These are phyloP conservation scores for Apocrypta bakeri DNA, from an alignment of 1,140 invertebrate genomes.

Conservation along the genomic window DNA sequence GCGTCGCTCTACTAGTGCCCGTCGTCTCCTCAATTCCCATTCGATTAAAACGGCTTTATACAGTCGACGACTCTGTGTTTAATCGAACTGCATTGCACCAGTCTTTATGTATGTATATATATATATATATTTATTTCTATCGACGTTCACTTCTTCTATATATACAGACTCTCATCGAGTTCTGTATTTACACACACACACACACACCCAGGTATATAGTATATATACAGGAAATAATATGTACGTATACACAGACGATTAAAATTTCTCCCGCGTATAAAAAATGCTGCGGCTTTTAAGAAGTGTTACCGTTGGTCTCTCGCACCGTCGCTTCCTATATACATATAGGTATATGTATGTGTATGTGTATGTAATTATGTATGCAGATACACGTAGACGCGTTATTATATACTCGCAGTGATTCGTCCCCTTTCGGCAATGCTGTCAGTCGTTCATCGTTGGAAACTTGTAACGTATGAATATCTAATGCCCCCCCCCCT, in stretches of 20 bases:
- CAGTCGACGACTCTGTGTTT: neutral
- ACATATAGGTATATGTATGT: too few relatives aligned
- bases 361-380: too few relatives aligned
- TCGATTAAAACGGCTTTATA: slow-evolving; percentile 38
- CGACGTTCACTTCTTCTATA: too few relatives aligned
- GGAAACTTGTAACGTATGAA: slow-evolving; percentile 52
- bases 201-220: too few relatives aligned
- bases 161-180: too few relatives aligned
- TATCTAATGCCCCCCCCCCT: slow-evolving; percentile 49
- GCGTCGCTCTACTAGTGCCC: neutral
- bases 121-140: neutral
- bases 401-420: slow-evolving; percentile 5
- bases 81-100: neutral
- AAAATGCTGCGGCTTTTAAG: too few relatives aligned
- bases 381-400: too few relatives aligned
- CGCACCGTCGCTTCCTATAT: neutral
- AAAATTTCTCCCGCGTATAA: too few relatives aligned
- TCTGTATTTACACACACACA: too few relatives aligned
- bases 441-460: slow-evolving; percentile 45
- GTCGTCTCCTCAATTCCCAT: slow-evolving; percentile 14
- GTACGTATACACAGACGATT: too few relatives aligned
- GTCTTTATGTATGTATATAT: neutral
- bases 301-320: neutral
- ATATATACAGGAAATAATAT: too few relatives aligned
- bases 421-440: neutral